These are phyloP conservation scores for Petrocephalus schoutedeni DNA, from an alignment of 2,797 vertebrate species.

Conservation along the genomic window DNA sequence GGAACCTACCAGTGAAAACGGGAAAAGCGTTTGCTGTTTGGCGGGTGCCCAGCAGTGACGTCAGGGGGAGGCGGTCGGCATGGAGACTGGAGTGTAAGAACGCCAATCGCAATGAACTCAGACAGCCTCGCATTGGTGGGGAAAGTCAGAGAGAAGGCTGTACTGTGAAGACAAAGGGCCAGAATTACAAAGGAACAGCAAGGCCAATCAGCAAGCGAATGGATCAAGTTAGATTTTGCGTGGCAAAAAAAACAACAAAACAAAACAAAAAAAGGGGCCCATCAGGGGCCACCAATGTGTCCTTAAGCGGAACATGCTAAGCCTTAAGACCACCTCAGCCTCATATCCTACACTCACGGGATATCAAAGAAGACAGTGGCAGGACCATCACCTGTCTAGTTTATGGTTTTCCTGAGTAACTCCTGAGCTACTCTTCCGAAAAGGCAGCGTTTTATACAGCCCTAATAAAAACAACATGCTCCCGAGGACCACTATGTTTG, in stretches of 20 bases:
- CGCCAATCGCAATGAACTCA: background rate
- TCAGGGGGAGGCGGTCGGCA: background rate
- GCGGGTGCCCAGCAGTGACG: constrained; percentile 1
- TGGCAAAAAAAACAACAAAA: background rate
- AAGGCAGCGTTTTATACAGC: background rate
- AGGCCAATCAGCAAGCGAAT: background rate
- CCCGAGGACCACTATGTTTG: constrained; percentile 65
- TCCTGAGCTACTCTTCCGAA: background rate
- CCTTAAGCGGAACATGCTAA: background rate
- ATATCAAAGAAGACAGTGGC: background rate
- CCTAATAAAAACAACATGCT: background rate
- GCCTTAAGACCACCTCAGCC: background rate
- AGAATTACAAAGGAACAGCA: background rate
- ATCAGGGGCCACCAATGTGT: background rate
- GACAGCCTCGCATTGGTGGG: background rate
- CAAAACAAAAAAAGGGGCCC: background rate
- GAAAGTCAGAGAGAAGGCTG: background rate
- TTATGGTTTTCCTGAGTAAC: background rate
- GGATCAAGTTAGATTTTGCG: background rate
- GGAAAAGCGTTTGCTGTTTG: background rate
- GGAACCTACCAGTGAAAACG: background rate
- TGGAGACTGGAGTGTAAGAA: background rate
- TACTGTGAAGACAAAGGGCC: background rate
- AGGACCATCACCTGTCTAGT: background rate
- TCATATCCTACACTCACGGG: background rate